phyloP scores from a whole-genome alignment of 1,140 invertebrate species.

The Aphidius gifuensis region DNA sequence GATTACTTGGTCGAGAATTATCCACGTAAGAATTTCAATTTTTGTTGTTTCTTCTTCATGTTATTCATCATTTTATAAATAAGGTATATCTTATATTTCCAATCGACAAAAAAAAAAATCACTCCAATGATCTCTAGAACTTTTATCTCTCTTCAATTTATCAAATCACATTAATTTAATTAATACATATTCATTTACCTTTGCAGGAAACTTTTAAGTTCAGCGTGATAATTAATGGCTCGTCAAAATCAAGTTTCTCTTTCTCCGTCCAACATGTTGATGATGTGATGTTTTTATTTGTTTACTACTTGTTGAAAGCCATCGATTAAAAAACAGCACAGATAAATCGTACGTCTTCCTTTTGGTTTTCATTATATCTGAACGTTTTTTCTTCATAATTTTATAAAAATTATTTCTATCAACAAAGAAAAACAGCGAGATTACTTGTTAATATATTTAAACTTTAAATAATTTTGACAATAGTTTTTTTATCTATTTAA shows the following conservation, averaged over 20 bases:
- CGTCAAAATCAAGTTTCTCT: slow-evolving; percentile 15
- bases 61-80: not conserved
- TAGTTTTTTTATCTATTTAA: no score
- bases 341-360: no score
- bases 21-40: slow-evolving; percentile 53
- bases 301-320: no score
- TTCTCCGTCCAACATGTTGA: slow-evolving; percentile 47
- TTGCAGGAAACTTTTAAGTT: slow-evolving; percentile 52
- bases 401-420: no score
- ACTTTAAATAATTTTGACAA: no score
- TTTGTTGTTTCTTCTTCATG: slow-evolving; percentile 1
- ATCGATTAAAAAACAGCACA: no score
- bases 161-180: not conserved
- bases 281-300: slow-evolving; percentile 47
- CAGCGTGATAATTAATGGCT: slow-evolving; percentile 40
- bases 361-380: no score
- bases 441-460: no score
- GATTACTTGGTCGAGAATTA: slow-evolving; percentile 58
- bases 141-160: no score
- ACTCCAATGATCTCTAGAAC: not conserved
- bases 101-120: slow-evolving; percentile 3
- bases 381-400: no score
- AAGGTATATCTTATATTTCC: slow-evolving; percentile 4
- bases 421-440: no score
- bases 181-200: slow-evolving; percentile 14